phyloP scores from a whole-genome alignment of 2,113 vertebrate species.

The Melanerpes aurifrons region DNA sequence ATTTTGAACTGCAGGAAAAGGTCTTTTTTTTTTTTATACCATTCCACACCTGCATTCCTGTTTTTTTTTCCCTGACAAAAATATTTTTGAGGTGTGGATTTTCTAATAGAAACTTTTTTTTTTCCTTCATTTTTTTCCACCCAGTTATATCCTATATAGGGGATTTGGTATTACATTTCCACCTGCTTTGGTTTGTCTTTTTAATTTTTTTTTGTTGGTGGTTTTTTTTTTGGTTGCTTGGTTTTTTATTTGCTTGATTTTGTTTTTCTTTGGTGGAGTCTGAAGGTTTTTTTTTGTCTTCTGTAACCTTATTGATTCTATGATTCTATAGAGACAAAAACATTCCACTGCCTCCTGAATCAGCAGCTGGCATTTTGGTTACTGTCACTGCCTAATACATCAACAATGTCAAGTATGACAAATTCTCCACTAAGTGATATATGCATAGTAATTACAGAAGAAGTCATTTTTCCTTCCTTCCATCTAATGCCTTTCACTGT shows the following conservation, averaged over 20 bases:
- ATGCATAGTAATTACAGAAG: neutral
- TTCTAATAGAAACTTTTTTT: neutral
- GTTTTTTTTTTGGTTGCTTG: too few relatives aligned
- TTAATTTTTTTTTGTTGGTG: too few relatives aligned
- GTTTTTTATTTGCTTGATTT: neutral
- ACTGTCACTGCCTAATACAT: neutral
- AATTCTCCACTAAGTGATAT: neutral
- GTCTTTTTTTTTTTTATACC: neutral
- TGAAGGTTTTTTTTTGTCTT: neutral
- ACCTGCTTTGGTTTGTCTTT: neutral
- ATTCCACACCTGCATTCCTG: neutral
- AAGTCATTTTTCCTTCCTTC: neutral
- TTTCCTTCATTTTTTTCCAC: too few relatives aligned
- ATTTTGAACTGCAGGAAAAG: neutral
- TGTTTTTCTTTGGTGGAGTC: neutral
- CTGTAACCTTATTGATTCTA: neutral
- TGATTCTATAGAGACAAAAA: neutral
- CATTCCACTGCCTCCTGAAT: neutral
- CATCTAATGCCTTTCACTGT: neutral
- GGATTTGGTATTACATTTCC: neutral
- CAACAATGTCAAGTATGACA: neutral
- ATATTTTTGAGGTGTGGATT: neutral
- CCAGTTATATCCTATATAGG: neutral
- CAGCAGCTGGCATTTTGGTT: neutral
- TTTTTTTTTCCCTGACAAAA: neutral